Evolutionary conservation across 2,888 invertebrate species (phyloP), one percentile per base, ranked within the genome.

Genomic region (Drosophila macrothrix): DNA sequence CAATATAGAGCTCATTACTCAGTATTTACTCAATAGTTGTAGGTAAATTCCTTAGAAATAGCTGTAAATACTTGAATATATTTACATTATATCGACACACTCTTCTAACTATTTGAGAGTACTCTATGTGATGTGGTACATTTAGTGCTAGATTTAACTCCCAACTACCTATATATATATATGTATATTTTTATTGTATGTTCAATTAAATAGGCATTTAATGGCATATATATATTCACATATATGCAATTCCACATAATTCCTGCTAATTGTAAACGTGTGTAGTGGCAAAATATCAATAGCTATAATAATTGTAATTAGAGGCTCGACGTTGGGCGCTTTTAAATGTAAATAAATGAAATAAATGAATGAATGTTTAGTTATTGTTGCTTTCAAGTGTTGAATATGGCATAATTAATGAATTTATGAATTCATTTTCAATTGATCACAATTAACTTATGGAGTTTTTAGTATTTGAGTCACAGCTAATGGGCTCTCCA

Each of bases 61-160:
- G 66, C 55, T 81, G 82, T 81, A 81, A 64, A 82, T 81, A 81
- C 58, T 60, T 29, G 33, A 56, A 53, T 28, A 14, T 37, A 37
- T 22, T 4, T 55, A 43, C 5, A 16, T 41, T 65, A 56, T 55
- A 68, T 54, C 60, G 49, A 49, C 25, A 74, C 59, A 65, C 66
- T 60, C 60, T 46, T 52, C 56, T 62, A 33, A 28, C 33, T n/a
- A n/a, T 39, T 49, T 33, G 49, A 25, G 25, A 43, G 55, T 69
- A 60, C 61, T 69, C 54, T 60, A 73, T 75, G 77, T 88, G 82
- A 83, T 84, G 79, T 79, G 85, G 61, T 79, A 71, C 79, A 71
- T 64, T 80, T 80, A 67, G 71, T 72, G 55, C 50, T 62, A 61
- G 58, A 62, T 66, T 54, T 73, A 80, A 56, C 39, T 55, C 41